Base-by-base conservation (phyloP, 2,113 vertebrate species). In the Halichoerus grypus region DNA sequence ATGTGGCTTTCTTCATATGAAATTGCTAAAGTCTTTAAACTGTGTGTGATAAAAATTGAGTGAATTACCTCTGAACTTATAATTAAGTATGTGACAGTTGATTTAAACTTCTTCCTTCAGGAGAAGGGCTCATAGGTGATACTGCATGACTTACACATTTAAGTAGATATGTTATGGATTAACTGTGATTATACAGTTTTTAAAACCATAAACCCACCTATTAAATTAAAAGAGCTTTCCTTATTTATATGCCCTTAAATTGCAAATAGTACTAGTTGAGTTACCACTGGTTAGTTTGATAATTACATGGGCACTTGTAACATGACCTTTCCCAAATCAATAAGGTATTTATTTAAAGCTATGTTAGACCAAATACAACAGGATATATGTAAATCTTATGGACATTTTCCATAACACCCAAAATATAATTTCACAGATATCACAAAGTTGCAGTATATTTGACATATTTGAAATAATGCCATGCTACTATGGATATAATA, bases 11-110 rank as follows among this genome's bases (percentile, higher is more conserved):
- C 96, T 94, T 91, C 79, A 14, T 28, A 65, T 1, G 0, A 92
- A 96, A 59, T 59, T 67, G 28, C 55, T 90, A 57, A 18, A 61
- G 5, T 33, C 79, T 77, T 80, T 67, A 94, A 97, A 79, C 31
- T n/a, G 4, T 49, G 3, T 57, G 11, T 61, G 39, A 33, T 28
- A 94, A 96, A 96, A 77, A 46, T 15, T 79, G 51, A 72, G 55
- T 86, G 61, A 51, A 90, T 93, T 91, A 85, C 36, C 36, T 96
- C 24, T 83, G 22, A 90, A 92, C 84, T 96, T 97, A 61, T 61
- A 97, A 76, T 97, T 84, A 95, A 97, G 88, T 22, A 94, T 55
- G 65, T 77, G 49, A 84, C 65, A 95, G 72, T 96, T 97, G 71
- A 91, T 91, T 49, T 61, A 49, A 96, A 55, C 39, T 28, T 55